Conservation (phyloP, 1,140 invertebrate genomes). For the Limonius californicus region DNA sequence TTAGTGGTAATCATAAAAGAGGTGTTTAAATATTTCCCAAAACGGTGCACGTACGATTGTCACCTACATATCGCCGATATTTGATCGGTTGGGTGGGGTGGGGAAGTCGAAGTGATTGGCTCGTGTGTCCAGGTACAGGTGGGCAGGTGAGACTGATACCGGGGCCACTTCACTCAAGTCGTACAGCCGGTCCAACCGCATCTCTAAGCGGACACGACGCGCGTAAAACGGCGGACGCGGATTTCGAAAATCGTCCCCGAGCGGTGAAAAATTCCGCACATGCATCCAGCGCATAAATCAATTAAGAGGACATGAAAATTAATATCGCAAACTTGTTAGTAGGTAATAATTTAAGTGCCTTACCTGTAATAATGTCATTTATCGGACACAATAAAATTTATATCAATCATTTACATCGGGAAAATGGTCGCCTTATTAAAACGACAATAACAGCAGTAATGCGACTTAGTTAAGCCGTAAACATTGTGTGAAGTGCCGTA, state of each 20-base stretch:
- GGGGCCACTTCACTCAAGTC: conserved; percentile 9
- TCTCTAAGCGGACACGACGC: background rate
- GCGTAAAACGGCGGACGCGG: background rate
- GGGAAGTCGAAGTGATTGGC: conserved; percentile 13
- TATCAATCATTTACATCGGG: too few relatives aligned
- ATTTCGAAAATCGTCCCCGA: too few relatives aligned
- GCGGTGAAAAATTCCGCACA: too few relatives aligned
- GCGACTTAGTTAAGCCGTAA: conserved; percentile 5
- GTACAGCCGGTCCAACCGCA: conserved; percentile 1
- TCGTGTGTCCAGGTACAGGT: conserved; percentile 13
- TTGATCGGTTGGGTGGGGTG: background rate
- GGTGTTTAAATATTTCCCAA: too few relatives aligned
- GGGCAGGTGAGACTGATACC: conserved; percentile 13
- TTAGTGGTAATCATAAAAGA: too few relatives aligned
- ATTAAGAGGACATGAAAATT: conserved; percentile 11
- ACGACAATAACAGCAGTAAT: conserved; percentile 9
- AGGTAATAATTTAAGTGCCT: too few relatives aligned
- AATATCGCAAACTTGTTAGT: too few relatives aligned
- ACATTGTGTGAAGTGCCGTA: conserved; percentile 16
- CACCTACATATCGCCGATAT: conserved; percentile 5
- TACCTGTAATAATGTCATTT: too few relatives aligned
- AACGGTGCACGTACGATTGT: too few relatives aligned
- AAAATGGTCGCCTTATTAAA: background rate
- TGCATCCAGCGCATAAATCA: too few relatives aligned
- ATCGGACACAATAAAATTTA: too few relatives aligned